phyloP scores from a whole-genome alignment of 2,888 invertebrate genomes.

The Troides aeacus region DNA sequence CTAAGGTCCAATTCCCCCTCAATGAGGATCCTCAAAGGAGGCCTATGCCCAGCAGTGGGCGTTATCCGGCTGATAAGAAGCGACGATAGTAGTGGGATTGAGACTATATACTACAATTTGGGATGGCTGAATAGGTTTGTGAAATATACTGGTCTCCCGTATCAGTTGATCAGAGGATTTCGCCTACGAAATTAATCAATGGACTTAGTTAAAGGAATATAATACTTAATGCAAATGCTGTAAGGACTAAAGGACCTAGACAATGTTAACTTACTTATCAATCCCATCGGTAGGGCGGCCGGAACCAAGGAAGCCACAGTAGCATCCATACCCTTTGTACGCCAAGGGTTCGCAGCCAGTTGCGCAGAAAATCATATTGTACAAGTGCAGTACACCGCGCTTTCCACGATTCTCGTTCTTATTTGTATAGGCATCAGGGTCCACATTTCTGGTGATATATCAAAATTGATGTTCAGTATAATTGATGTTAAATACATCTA shows the following conservation, averaged over 20 bases:
- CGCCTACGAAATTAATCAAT: too few relatives aligned
- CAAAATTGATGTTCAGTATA: conserved; percentile 35
- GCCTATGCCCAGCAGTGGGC: too few relatives aligned
- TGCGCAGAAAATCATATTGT: conserved; percentile 92
- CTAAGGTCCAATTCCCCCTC: too few relatives aligned
- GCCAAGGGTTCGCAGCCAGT: conserved; percentile 91
- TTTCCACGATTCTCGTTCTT: conserved; percentile 79
- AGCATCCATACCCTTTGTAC: conserved; percentile 94
- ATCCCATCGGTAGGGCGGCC: conserved; percentile 90
- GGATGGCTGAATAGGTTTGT: too few relatives aligned
- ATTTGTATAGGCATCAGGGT: conserved; percentile 48
- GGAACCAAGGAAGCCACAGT: conserved; percentile 92
- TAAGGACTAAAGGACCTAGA: neutral
- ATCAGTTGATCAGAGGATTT: too few relatives aligned
- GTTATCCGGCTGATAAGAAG: too few relatives aligned
- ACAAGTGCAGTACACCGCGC: conserved; percentile 88
- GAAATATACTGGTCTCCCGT: too few relatives aligned
- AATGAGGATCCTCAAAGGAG: too few relatives aligned
- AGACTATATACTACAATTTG: too few relatives aligned
- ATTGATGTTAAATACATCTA: too few relatives aligned
- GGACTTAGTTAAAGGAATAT: neutral
- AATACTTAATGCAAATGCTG: too few relatives aligned
- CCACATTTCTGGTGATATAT: conserved; percentile 49
- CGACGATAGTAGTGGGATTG: too few relatives aligned
- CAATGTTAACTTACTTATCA: conserved; percentile 80